These are phyloP conservation scores for Spheniscus mendiculus DNA, from an alignment of 2,113 vertebrate species.

Conservation along the genomic window DNA sequence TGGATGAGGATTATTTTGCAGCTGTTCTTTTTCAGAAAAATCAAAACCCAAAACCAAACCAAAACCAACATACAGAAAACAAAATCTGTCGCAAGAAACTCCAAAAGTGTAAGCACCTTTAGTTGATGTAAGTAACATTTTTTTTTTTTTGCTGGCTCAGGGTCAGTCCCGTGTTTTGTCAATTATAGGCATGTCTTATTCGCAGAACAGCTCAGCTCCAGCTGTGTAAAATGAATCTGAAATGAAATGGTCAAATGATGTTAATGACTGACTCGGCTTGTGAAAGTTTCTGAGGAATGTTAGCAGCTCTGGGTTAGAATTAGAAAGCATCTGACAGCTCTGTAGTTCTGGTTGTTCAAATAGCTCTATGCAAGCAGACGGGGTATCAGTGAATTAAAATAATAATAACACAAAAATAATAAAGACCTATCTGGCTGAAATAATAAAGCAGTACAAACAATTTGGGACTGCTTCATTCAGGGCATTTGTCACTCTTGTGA, in stretches of 20 bases:
- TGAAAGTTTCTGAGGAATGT: slow-evolving; percentile 49
- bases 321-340: slow-evolving; percentile 5
- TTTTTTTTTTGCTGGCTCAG: neutral
- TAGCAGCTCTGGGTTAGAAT: neutral
- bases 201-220: slow-evolving; percentile 27
- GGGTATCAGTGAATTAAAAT: slow-evolving; percentile 29
- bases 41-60: neutral
- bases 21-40: neutral
- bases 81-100: neutral
- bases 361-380: neutral
- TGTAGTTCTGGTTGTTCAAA: slow-evolving; percentile 8
- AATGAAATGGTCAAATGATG: slow-evolving; percentile 60
- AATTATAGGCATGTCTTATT: slow-evolving; percentile 3
- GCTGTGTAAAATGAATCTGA: slow-evolving; percentile 51
- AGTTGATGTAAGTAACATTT: neutral
- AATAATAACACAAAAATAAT: slow-evolving; percentile 27
- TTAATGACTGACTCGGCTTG: slow-evolving; percentile 45
- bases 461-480: neutral
- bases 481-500: slow-evolving; percentile 38
- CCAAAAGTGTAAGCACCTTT: neutral
- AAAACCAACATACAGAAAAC: neutral
- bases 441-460: neutral
- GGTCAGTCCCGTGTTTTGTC: slow-evolving; percentile 24
- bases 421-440: slow-evolving; percentile 25
- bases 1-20: neutral